These are phyloP conservation scores for Larimichthys crocea DNA, from an alignment of 2,113 vertebrate genomes.

Conservation along the genomic window DNA sequence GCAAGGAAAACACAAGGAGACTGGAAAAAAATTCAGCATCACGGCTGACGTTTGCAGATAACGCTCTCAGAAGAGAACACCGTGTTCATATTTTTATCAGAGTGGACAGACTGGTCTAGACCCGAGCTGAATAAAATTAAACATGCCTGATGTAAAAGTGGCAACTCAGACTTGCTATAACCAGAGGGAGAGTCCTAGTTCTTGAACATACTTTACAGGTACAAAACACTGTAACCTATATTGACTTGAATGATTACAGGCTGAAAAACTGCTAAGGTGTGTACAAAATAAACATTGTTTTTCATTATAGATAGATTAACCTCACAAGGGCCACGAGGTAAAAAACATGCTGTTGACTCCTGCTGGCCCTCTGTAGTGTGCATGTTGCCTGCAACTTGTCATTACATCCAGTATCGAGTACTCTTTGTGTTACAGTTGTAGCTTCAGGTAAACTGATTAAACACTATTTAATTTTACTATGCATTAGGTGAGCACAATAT, in stretches of 20 bases:
- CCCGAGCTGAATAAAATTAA: background rate
- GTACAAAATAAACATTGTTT: background rate
- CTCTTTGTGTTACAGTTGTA: background rate
- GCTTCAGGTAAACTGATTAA: background rate
- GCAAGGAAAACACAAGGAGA: background rate
- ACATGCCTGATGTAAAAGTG: background rate
- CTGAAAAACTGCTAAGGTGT: too few relatives aligned
- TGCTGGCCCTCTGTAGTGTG: background rate
- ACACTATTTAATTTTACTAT: background rate
- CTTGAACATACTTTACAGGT: background rate
- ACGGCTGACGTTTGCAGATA: slow-evolving; percentile 13
- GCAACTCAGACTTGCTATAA: background rate
- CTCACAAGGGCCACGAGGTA: background rate
- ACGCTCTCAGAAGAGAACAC: slow-evolving; percentile 4
- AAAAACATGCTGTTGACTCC: background rate
- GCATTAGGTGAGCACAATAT: background rate
- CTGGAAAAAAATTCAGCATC: background rate
- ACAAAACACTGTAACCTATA: background rate
- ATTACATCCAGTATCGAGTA: background rate
- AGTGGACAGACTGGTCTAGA: slow-evolving; percentile 3
- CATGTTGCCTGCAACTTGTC: background rate
- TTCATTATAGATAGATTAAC: background rate
- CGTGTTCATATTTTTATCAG: slow-evolving; percentile 30
- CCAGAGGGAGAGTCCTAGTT: background rate
- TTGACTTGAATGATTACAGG: too few relatives aligned